Evolutionary conservation across 2,888 invertebrate genomes (phyloP), one percentile per base, ranked within the genome.

Genomic region (Athetis lepigone): DNA sequence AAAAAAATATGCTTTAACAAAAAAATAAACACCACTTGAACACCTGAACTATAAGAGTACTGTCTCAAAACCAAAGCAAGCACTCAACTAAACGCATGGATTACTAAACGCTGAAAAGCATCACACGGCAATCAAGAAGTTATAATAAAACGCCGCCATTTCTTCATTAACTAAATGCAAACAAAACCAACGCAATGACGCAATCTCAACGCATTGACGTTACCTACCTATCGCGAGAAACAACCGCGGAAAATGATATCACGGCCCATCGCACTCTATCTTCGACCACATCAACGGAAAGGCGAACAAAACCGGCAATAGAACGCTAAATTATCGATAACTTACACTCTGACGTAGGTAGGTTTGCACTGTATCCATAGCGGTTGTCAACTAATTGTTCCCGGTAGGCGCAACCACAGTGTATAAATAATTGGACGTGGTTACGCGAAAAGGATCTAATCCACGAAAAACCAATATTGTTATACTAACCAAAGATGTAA

Each of bases 341-440:
- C n/a, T 45, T 40, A 27, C 57, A 52, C 33, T 13, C n/a, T 73
- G 45, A 58, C 51, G 46, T 36, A 46, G 13, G 23, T 27, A 66
- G 71, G 67, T 68, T 80, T 72, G 75, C 56, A 50, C 50, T 58
- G 50, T 75, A 55, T 47, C 56, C 3, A 51, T 64, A 74, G 46
- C 65, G 59, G 78, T 76, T 78, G 76, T 80, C 76, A 76, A 80
- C 72, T n/a, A n/a, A n/a, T 54, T 54, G 39, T 54, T 65, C 50
- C 40, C 19, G n/a, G 37, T 70, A 37, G 58, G 71, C 23, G 25
- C 50, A 67, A 67, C 43, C 39, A 16, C 23, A 57, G 62, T 73
- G 73, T 81, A 80, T 81, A 78, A 81, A 82, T 79, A 70, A 81
- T 33, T n/a, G n/a, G n/a, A n/a, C n/a, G n/a, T n/a, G n/a, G n/a